Percentiles rank a stretch among this genome's conserved stretches.
phyloP scores from a whole-genome alignment of 2,888 invertebrate species.

The Drosophila lutescens region DNA sequence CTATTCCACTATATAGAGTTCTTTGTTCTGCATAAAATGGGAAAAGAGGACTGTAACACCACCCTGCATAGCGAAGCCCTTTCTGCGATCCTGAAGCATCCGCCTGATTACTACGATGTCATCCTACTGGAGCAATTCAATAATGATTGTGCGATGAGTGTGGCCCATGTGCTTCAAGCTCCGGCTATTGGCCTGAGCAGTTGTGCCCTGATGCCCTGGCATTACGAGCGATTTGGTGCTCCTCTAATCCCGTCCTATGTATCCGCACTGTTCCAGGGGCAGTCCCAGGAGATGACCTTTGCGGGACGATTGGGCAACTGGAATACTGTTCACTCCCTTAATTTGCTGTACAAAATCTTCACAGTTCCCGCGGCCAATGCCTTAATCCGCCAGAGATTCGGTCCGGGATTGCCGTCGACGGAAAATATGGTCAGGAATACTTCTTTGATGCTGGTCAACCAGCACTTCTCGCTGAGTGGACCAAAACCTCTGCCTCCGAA shows the following conservation, averaged over 20 bases:
- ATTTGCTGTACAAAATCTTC: constrained; percentile 68
- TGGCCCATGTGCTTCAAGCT: constrained; percentile 87
- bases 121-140: constrained; percentile 89
- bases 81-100: constrained; percentile 80
- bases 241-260: constrained; percentile 87
- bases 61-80: constrained; percentile 81
- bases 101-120: constrained; percentile 87
- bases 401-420: constrained; percentile 84
- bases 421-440: constrained; percentile 83
- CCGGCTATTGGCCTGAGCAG: constrained; percentile 86
- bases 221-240: constrained; percentile 86
- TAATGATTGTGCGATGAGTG: constrained; percentile 88
- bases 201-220: constrained; percentile 87
- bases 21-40: constrained; percentile 76
- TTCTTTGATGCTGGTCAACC: constrained; percentile 85
- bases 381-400: constrained; percentile 70
- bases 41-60: constrained; percentile 77
- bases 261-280: constrained; percentile 85
- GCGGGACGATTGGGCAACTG: constrained; percentile 84
- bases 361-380: constrained; percentile 52
- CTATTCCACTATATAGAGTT: constrained; percentile 70
- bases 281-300: constrained; percentile 84
- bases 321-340: constrained; percentile 71
- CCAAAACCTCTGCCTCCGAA: constrained; percentile 84
- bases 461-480: constrained; percentile 85